These are phyloP conservation scores for Arge pagana DNA, from an alignment of 2,888 invertebrate species.

Conservation along the genomic window DNA sequence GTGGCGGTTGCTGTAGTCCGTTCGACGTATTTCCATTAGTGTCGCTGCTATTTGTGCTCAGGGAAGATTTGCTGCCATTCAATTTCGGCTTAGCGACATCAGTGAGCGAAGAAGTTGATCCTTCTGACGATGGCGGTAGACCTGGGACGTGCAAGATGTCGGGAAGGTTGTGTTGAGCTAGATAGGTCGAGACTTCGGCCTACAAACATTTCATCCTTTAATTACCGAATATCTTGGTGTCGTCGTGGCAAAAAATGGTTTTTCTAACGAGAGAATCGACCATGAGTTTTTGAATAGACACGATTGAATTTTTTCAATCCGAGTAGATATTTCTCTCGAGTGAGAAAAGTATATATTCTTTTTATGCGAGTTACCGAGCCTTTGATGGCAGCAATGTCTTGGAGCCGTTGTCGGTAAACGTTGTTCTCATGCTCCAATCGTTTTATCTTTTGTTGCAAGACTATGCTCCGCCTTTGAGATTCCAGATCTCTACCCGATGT, in stretches of 20 bases:
- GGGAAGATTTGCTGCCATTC: slow-evolving; percentile 45
- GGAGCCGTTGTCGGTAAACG: slow-evolving; percentile 79
- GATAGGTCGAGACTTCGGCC: slow-evolving; percentile 61
- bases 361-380: slow-evolving; percentile 52
- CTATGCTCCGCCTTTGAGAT: slow-evolving; percentile 75
- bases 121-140: slow-evolving; percentile 27
- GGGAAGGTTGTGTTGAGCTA: slow-evolving; percentile 60
- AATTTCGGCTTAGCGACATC: slow-evolving; percentile 40
- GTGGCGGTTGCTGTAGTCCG: slow-evolving; percentile 49
- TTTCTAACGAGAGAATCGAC: neutral
- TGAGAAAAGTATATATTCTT: neutral
- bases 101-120: slow-evolving; percentile 30
- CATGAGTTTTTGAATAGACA: neutral
- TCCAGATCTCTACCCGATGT: slow-evolving; percentile 89
- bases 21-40: slow-evolving; percentile 55
- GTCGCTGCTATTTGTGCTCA: slow-evolving; percentile 41
- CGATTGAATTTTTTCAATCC: neutral
- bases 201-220: slow-evolving; percentile 32
- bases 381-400: slow-evolving; percentile 66
- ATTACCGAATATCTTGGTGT: too few species aligned
- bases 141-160: slow-evolving; percentile 58
- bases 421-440: slow-evolving; percentile 85
- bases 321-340: neutral
- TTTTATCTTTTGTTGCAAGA: slow-evolving; percentile 85
- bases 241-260: too few species aligned